Conservation (phyloP, 1,140 invertebrate species). For the Lasaia peninsularis region DNA sequence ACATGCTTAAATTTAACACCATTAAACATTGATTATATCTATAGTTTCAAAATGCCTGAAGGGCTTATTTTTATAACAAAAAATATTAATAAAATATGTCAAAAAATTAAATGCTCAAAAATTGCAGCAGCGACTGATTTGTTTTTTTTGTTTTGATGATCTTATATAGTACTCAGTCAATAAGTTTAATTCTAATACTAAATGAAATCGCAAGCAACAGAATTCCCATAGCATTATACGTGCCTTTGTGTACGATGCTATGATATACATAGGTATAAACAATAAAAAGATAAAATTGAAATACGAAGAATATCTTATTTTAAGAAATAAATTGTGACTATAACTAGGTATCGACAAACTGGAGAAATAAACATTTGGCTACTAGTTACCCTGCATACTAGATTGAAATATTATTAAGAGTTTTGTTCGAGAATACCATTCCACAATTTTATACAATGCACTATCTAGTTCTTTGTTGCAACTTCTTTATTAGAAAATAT, state of each 20-base stretch:
- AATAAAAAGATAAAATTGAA: too few relatives aligned
- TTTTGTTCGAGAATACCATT: not conserved
- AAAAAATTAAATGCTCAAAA: slow-evolving; percentile 69
- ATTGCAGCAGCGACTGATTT: slow-evolving; percentile 47
- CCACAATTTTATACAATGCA: too few relatives aligned
- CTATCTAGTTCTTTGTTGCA: too few relatives aligned
- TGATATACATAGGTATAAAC: not conserved
- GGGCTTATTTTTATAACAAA: slow-evolving; percentile 3
- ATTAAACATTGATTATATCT: slow-evolving; percentile 19
- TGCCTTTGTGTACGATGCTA: slow-evolving; percentile 1
- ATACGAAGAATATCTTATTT: too few relatives aligned
- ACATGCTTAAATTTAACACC: slow-evolving; percentile 25
- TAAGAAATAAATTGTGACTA: too few relatives aligned
- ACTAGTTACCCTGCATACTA: not conserved
- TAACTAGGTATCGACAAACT: not conserved
- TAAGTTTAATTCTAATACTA: slow-evolving; percentile 47
- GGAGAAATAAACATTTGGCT: not conserved
- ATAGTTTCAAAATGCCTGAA: slow-evolving; percentile 7
- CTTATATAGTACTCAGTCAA: slow-evolving; percentile 70
- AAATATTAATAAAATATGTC: slow-evolving; percentile 27
- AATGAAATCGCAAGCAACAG: slow-evolving; percentile 31
- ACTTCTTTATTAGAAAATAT: too few relatives aligned
- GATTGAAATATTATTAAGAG: not conserved
- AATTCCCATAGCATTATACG: slow-evolving; percentile 15
- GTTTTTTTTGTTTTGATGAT: slow-evolving; percentile 39